phyloP scores from a whole-genome alignment of 2,797 vertebrate species.

The Bradypus variegatus region DNA sequence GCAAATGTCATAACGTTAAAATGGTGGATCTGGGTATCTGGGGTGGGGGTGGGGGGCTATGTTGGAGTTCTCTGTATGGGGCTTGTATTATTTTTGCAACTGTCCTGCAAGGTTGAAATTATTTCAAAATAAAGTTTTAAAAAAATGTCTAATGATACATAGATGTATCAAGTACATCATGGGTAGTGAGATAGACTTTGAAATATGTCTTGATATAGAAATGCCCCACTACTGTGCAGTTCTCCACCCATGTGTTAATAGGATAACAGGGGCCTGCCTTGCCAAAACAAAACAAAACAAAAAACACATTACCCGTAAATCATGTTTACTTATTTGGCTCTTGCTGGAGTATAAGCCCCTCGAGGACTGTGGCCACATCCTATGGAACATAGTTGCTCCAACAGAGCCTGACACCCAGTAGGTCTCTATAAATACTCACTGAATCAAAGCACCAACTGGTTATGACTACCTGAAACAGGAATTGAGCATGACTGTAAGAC shows the following conservation, averaged over 20 bases:
- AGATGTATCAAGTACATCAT: not conserved
- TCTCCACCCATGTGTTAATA: not conserved
- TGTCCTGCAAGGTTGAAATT: no score
- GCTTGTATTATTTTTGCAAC: no score
- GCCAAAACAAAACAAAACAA: no score
- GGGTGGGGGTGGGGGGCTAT: no score
- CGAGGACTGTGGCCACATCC: not conserved
- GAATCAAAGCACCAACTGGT: not conserved
- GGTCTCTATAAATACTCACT: not conserved
- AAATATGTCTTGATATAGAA: not conserved
- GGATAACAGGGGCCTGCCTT: not conserved
- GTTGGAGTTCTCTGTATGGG: no score
- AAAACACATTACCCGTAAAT: not conserved
- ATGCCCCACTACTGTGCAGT: not conserved
- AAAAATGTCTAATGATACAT: not conserved
- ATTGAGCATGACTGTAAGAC: not conserved
- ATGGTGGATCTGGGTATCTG: no score
- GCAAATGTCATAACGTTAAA: no score
- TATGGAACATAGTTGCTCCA: not conserved
- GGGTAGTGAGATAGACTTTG: rapidly evolving
- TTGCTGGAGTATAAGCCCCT: not conserved
- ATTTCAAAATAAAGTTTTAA: no score
- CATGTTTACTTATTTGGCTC: not conserved
- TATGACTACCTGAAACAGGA: not conserved
- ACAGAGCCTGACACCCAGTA: not conserved